Conservation (phyloP, 2,113 vertebrate genomes). For the Melanocharis versteri region DNA sequence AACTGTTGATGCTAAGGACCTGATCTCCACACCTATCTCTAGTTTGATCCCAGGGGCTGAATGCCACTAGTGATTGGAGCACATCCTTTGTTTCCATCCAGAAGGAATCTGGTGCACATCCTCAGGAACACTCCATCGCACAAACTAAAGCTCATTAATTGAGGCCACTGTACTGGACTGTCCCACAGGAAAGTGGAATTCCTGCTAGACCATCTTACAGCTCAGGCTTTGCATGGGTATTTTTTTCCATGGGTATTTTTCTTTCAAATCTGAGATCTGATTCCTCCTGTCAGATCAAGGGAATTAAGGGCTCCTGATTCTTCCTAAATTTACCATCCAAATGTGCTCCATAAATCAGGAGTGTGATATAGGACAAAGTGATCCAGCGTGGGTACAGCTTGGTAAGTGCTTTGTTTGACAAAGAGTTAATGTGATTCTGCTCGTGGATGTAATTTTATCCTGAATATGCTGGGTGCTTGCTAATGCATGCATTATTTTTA, state of each 20-base stretch:
- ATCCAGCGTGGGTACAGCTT: not conserved
- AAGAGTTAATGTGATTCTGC: not conserved
- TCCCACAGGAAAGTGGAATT: not conserved
- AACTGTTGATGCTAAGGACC: not conserved
- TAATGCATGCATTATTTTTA: not conserved
- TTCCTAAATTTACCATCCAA: not conserved
- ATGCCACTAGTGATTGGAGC: not conserved
- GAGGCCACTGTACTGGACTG: not conserved
- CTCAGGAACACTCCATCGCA: not conserved
- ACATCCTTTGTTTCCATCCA: not conserved
- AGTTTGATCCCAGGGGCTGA: not conserved
- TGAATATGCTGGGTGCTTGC: not conserved
- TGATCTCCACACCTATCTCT: not conserved
- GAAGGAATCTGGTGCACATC: not conserved
- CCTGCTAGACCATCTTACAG: not conserved
- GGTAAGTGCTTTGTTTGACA: not conserved
- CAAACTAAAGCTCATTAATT: not conserved
- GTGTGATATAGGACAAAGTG: not conserved
- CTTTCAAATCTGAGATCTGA: not conserved
- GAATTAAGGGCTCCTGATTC: not conserved
- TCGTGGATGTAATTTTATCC: not conserved
- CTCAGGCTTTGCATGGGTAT: not conserved
- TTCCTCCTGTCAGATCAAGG: not conserved
- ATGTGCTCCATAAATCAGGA: not conserved
- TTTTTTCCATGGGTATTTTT: not conserved